Conservation (phyloP, 2,888 invertebrate species). For the Magallana nippona region DNA sequence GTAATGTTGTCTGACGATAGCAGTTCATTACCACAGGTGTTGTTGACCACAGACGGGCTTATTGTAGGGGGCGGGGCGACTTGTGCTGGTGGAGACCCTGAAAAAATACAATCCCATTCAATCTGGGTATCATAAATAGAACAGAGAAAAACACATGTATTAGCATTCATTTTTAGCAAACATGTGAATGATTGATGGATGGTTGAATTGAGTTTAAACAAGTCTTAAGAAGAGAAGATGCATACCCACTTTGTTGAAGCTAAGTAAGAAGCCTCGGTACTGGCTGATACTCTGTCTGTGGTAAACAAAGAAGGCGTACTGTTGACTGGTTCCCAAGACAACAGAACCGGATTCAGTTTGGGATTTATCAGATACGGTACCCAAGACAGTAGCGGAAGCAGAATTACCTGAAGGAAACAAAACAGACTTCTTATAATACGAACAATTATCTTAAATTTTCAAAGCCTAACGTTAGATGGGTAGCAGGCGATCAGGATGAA, state of each 20-base stretch:
- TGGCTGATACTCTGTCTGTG: neutral
- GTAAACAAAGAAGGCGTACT: slow-evolving; percentile 6
- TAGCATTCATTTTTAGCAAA: neutral
- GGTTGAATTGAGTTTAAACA: too few species aligned
- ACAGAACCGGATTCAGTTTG: slow-evolving; percentile 1
- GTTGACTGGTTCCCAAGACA: slow-evolving; percentile 22
- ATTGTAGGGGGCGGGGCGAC: neutral
- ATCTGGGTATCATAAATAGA: too few species aligned
- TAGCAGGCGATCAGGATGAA: neutral
- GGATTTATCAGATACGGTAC: slow-evolving; percentile 5
- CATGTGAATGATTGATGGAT: too few species aligned
- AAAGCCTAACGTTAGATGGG: neutral
- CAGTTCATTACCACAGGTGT: neutral
- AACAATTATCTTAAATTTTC: neutral
- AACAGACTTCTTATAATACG: neutral
- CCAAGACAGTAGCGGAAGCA: neutral
- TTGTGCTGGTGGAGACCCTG: neutral
- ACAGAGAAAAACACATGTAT: too few species aligned
- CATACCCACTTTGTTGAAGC: slow-evolving; percentile 19
- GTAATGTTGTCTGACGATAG: neutral
- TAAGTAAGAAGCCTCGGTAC: slow-evolving; percentile 6
- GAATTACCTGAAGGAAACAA: neutral
- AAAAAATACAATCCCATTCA: neutral
- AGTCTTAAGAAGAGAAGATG: too few species aligned
- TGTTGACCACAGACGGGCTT: neutral